Percentiles rank a stretch among this genome's conserved stretches.
Conservation (phyloP, 2,888 invertebrate species). For the Tenthredo amoena region DNA sequence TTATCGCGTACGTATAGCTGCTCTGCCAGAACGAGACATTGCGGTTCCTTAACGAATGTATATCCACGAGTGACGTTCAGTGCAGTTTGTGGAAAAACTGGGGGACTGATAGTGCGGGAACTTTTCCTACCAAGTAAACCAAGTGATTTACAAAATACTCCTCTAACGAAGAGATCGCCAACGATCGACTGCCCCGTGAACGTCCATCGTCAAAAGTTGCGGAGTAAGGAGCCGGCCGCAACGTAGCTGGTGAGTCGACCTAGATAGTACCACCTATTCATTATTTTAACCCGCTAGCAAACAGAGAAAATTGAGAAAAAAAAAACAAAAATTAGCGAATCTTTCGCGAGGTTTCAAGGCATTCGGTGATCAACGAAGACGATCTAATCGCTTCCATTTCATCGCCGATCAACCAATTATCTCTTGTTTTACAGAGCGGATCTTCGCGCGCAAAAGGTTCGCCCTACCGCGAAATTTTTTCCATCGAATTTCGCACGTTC, state of each 20-base stretch:
- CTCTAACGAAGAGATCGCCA: conserved; percentile 34
- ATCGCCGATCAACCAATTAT: conserved; percentile 23
- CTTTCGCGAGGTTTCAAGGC: background rate
- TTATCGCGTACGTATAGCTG: background rate
- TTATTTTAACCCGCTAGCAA: background rate
- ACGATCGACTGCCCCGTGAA: conserved; percentile 1
- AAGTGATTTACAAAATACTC: conserved; percentile 25
- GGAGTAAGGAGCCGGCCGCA: conserved; percentile 38
- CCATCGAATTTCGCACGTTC: conserved; percentile 29
- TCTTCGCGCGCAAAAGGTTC: conserved; percentile 28
- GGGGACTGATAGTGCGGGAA: conserved; percentile 7
- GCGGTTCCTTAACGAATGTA: background rate
- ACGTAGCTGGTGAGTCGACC: conserved; percentile 51
- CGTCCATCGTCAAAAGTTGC: background rate
- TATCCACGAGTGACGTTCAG: conserved; percentile 40
- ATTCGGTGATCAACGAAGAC: conserved; percentile 2
- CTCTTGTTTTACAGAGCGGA: conserved; percentile 19
- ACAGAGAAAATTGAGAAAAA: background rate
- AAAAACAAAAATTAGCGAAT: background rate
- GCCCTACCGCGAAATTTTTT: conserved; percentile 25
- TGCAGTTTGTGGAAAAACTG: conserved; percentile 41
- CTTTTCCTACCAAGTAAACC: background rate
- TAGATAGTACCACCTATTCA: background rate
- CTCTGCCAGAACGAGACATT: background rate
- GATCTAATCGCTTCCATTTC: conserved; percentile 29